A percentile compares a stretch with the other conserved stretches of the same genome.
These are phyloP conservation scores for Loriculus beryllinus DNA, from an alignment of 2,797 vertebrate genomes.

Conservation along the genomic window DNA sequence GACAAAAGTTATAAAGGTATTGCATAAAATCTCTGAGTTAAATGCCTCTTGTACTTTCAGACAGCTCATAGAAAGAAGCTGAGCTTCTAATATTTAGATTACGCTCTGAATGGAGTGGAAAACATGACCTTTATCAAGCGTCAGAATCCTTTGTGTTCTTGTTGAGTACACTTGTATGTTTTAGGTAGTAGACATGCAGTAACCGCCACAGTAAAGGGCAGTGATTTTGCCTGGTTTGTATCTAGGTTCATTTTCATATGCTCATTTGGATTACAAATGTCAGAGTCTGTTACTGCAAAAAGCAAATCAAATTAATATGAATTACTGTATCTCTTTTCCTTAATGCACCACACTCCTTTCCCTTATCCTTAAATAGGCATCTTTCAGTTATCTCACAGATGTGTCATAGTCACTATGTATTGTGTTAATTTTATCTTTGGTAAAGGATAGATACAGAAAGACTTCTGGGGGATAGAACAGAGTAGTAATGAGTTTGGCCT, in stretches of 20 bases:
- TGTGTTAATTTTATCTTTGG: neutral
- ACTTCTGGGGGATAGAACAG: neutral
- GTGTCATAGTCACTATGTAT: neutral
- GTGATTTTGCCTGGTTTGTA: constrained; percentile 34
- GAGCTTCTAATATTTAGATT: neutral
- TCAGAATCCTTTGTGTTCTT: constrained; percentile 2
- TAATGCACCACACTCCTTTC: neutral
- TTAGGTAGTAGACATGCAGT: neutral
- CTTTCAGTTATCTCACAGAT: neutral
- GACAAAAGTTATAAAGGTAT: neutral
- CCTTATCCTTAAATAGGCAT: neutral
- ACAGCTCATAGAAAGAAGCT: neutral
- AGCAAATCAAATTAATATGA: constrained; percentile 5
- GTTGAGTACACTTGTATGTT: neutral
- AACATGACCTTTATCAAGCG: constrained; percentile 29
- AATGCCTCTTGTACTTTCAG: neutral
- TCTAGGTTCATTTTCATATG: neutral
- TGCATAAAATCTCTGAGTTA: neutral
- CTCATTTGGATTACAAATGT: constrained; percentile 48
- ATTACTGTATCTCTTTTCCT: neutral
- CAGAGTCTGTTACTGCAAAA: neutral
- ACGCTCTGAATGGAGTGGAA: neutral
- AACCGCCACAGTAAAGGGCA: constrained; percentile 13
- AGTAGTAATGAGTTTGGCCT: neutral
- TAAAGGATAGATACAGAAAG: neutral